A percentile compares a stretch with the other conserved stretches of the same genome.
Conservation (phyloP, 2,113 vertebrate genomes). For the Scolopax mira region DNA sequence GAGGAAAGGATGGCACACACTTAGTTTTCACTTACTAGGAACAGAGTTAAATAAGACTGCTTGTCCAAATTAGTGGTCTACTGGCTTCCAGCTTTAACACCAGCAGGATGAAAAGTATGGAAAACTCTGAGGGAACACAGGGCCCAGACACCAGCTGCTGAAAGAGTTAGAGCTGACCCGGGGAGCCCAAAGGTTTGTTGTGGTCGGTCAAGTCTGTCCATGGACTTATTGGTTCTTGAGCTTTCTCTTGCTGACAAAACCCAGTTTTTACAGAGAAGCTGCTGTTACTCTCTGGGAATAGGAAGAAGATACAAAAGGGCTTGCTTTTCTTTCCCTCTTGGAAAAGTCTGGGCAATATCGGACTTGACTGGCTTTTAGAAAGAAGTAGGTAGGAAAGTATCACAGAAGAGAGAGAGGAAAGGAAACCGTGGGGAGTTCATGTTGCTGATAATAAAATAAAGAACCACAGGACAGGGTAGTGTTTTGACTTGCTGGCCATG, state of each 20-base stretch:
- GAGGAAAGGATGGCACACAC: fast-evolving
- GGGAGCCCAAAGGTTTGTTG: neutral
- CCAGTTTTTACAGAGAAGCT: neutral
- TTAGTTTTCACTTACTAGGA: neutral
- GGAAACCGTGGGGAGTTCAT: neutral
- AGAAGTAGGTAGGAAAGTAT: neutral
- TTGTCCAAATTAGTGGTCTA: no score
- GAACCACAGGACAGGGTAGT: fast-evolving
- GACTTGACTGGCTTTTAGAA: neutral
- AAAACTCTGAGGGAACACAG: neutral
- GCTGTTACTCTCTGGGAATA: neutral
- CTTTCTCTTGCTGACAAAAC: neutral
- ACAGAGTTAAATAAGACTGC: neutral
- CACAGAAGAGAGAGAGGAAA: neutral
- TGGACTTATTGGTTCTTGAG: neutral
- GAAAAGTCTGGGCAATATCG: neutral
- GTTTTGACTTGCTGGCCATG: neutral
- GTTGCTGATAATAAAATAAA: neutral
- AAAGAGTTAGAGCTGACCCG: neutral
- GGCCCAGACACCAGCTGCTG: neutral
- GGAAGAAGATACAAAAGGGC: neutral
- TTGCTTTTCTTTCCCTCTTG: neutral
- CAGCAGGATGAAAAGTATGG: no score
- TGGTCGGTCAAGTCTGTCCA: neutral
- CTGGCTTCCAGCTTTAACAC: neutral